A percentile compares a stretch with the other conserved stretches of the same genome.
These are phyloP conservation scores for Scaptomyza cyrtandrae DNA, from an alignment of 2,888 invertebrate genomes.

Conservation along the genomic window DNA sequence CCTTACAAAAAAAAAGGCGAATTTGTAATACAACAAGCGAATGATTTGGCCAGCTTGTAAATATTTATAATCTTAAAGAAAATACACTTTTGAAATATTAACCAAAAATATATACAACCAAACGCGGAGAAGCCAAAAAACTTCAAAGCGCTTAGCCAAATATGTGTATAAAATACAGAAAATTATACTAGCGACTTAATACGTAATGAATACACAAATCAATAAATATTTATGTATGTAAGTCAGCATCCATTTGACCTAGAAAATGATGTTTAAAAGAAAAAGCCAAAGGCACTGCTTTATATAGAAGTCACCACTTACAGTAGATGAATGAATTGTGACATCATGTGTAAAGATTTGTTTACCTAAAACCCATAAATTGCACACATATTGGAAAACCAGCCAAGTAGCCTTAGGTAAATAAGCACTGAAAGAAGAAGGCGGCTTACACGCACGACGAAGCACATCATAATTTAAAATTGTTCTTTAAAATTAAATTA, in stretches of 20 bases:
- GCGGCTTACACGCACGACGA: neutral
- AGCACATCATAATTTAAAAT: neutral
- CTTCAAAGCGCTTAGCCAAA: slow-evolving; percentile 29
- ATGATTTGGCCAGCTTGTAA: slow-evolving; percentile 15
- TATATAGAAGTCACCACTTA: neutral
- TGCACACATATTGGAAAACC: slow-evolving; percentile 16
- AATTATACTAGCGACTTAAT: neutral
- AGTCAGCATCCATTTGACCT: neutral
- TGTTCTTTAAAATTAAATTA: too few relatives aligned
- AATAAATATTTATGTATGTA: slow-evolving; percentile 17
- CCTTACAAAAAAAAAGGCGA: neutral
- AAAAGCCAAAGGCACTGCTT: slow-evolving; percentile 1
- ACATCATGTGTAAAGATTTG: slow-evolving; percentile 26
- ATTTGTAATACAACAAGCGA: slow-evolving; percentile 39
- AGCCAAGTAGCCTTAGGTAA: slow-evolving; percentile 41
- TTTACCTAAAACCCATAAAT: neutral
- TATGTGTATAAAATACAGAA: neutral
- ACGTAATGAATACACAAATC: neutral
- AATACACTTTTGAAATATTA: slow-evolving; percentile 33
- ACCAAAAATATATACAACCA: slow-evolving; percentile 27
- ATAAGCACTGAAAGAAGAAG: slow-evolving; percentile 9
- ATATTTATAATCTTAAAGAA: slow-evolving; percentile 33
- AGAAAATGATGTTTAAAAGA: slow-evolving; percentile 3
- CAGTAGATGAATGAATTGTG: slow-evolving; percentile 23
- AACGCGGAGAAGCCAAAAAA: slow-evolving; percentile 22